Percentiles rank a stretch among this genome's conserved stretches.
phyloP scores from a whole-genome alignment of 2,888 invertebrate genomes.

The Morinoia aosen region DNA sequence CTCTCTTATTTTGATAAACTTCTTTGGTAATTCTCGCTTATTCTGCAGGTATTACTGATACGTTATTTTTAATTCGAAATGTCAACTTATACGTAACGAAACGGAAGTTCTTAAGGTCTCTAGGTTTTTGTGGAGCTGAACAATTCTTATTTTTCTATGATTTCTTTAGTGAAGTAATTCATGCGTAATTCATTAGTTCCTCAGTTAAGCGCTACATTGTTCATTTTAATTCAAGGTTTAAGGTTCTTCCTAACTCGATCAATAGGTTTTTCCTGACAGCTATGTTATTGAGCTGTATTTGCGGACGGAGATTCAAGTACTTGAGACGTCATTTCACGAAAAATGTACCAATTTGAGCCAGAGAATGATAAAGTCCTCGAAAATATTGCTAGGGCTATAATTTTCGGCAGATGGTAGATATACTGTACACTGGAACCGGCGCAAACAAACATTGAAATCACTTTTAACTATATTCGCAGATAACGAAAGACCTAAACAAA shows the following conservation, averaged over 20 bases:
- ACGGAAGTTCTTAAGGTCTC: too few relatives aligned
- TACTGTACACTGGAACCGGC: too few relatives aligned
- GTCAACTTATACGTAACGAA: too few relatives aligned
- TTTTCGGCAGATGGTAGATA: too few relatives aligned
- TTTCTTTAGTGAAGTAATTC: too few relatives aligned
- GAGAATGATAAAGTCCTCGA: not conserved
- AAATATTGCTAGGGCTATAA: not conserved
- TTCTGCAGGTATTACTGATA: too few relatives aligned
- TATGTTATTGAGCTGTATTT: not conserved
- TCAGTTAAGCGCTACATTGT: not conserved
- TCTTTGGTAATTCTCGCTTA: too few relatives aligned
- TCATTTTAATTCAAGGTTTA: not conserved
- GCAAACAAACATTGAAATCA: not conserved
- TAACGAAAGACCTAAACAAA: not conserved
- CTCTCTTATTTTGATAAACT: too few relatives aligned
- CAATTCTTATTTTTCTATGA: not conserved
- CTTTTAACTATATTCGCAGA: not conserved
- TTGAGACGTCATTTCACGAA: too few relatives aligned
- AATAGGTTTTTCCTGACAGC: not conserved
- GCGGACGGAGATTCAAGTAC: not conserved
- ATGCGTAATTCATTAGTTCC: not conserved
- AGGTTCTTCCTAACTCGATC: not conserved
- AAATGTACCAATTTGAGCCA: too few relatives aligned
- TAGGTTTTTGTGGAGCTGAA: too few relatives aligned
- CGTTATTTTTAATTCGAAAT: too few relatives aligned